phyloP scores from a whole-genome alignment of 2,888 invertebrate genomes.

The Pherbina coryleti region DNA sequence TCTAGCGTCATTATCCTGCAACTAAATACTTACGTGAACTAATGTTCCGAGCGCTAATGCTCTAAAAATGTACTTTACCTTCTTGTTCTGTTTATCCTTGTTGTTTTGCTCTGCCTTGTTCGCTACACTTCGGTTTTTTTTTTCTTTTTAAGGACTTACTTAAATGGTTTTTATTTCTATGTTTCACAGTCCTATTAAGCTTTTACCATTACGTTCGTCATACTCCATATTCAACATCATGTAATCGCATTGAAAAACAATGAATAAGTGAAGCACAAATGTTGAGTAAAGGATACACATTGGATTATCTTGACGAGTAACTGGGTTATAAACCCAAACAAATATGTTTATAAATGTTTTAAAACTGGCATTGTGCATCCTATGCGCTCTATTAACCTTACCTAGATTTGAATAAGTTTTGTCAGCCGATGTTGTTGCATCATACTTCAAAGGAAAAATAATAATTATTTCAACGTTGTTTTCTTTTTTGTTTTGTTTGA shows the following conservation, averaged over 20 bases:
- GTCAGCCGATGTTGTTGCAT: no score
- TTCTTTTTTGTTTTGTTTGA: no score
- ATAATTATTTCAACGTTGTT: no score
- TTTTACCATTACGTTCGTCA: conserved; percentile 2
- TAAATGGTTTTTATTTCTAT: neutral
- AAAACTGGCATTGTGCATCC: no score
- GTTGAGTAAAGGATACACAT: no score
- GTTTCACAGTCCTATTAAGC: neutral
- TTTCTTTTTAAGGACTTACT: neutral
- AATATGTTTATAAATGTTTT: no score
- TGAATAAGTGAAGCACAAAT: conserved; percentile 1
- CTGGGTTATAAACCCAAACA: no score
- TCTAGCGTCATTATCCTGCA: conserved; percentile 1
- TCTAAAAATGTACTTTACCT: neutral
- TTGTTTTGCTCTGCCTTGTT: neutral
- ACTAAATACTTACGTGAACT: conserved; percentile 22
- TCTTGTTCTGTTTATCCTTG: neutral
- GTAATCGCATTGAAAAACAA: conserved; percentile 16
- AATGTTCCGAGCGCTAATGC: conserved; percentile 15
- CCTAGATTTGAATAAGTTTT: no score
- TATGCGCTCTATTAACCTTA: no score
- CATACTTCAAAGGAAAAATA: no score
- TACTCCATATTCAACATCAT: neutral
- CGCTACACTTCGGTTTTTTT: neutral
- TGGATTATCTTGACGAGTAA: no score